Percentiles rank a stretch among this genome's conserved stretches.
phyloP scores from a whole-genome alignment of 2,113 vertebrate genomes.

The Hassar affinis region DNA sequence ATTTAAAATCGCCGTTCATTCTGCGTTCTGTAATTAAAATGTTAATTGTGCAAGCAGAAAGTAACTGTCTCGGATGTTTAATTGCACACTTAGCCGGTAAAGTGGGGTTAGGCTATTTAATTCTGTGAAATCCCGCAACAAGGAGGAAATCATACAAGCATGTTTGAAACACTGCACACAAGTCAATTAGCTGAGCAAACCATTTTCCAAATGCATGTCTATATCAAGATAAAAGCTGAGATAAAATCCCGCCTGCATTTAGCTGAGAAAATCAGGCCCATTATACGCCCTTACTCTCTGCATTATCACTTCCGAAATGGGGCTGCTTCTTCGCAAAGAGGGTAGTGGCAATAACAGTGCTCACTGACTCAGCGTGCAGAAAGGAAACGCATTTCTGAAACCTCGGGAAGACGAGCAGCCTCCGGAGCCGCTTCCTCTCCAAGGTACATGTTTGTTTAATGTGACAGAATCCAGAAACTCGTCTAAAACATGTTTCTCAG shows the following conservation, averaged over 20 bases:
- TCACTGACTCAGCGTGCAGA: constrained; percentile 23
- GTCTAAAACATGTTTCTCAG: neutral
- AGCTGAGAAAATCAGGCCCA: constrained; percentile 31
- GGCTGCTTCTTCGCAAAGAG: constrained; percentile 28
- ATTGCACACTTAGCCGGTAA: constrained; percentile 68
- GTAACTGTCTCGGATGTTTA: constrained; percentile 68
- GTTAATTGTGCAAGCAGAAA: constrained; percentile 69
- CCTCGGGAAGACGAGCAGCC: neutral
- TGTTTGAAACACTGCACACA: constrained; percentile 25
- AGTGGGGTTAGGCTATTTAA: constrained; percentile 65
- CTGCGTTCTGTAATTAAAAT: constrained; percentile 65
- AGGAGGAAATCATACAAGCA: constrained; percentile 31
- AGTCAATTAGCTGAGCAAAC: constrained; percentile 44
- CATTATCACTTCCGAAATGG: constrained; percentile 40
- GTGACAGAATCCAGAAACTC: neutral
- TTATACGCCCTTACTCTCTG: constrained; percentile 30
- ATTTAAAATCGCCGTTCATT: constrained; percentile 26
- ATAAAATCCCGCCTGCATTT: constrained; percentile 36
- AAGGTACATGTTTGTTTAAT: neutral
- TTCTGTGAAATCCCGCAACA: constrained; percentile 49
- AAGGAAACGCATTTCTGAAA: constrained; percentile 9
- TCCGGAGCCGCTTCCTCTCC: neutral
- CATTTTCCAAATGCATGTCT: constrained; percentile 51
- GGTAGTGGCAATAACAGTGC: constrained; percentile 34
- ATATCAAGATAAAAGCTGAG: constrained; percentile 44